Evolutionary conservation across 2,113 vertebrate species (phyloP).

Genomic region (Cyphomyrus discorhynchus): DNA sequence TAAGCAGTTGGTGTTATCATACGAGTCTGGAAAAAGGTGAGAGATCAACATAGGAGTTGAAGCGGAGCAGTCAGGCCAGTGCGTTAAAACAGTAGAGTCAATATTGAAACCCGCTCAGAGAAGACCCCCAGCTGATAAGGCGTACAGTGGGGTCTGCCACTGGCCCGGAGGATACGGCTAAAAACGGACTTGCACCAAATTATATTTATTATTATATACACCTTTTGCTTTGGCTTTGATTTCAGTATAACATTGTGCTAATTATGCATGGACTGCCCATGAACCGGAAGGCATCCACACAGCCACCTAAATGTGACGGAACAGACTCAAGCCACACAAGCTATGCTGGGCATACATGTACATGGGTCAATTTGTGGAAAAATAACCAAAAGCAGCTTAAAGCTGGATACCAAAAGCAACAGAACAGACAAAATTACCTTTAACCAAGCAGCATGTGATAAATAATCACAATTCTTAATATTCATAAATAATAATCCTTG

Average conservation of each 20-base stretch:
- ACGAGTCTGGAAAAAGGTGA: neutral
- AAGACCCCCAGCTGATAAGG: conserved; percentile 14
- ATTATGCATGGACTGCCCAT: neutral
- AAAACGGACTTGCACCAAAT: neutral
- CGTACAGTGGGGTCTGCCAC: conserved; percentile 12
- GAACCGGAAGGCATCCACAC: neutral
- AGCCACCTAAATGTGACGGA: neutral
- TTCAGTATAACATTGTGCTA: neutral
- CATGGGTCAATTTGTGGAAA: neutral
- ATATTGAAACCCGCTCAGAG: conserved; percentile 19
- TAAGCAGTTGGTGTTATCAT: conserved; percentile 10
- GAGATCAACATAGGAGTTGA: conserved; percentile 9
- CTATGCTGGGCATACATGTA: neutral
- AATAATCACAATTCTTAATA: neutral
- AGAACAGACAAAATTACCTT: neutral
- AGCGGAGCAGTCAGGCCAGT: neutral
- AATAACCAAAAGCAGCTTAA: neutral
- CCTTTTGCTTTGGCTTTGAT: neutral
- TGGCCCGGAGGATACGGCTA: neutral
- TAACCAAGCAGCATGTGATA: neutral
- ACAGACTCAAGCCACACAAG: neutral
- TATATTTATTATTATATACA: conserved; percentile 14
- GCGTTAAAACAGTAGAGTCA: conserved; percentile 18
- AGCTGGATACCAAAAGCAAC: neutral
- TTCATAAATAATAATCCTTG: neutral